Evolutionary conservation across 2,113 vertebrate species (phyloP).

Genomic region (Plecturocebus donacophilus): DNA sequence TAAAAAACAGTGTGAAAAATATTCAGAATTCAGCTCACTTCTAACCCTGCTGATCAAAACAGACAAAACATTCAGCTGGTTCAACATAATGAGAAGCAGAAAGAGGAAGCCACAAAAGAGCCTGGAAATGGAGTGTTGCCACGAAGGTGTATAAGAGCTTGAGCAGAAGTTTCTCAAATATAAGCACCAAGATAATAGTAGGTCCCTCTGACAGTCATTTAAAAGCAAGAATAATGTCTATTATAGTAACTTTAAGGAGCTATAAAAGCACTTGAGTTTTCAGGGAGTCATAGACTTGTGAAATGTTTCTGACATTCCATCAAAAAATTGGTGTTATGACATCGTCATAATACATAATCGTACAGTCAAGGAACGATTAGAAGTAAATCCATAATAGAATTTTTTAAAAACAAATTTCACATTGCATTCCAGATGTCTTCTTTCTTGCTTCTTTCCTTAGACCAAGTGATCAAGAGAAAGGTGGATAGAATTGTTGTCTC

Average conservation of each 20-base stretch:
- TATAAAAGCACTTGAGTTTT: constrained; percentile 70
- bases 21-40: constrained; percentile 72
- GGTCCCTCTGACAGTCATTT: constrained; percentile 70
- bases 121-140: constrained; percentile 47
- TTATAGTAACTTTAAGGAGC: constrained; percentile 67
- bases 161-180: constrained; percentile 56
- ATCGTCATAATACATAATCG: constrained; percentile 76
- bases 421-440: constrained; percentile 43
- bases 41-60: constrained; percentile 65
- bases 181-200: constrained; percentile 68
- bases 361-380: constrained; percentile 61
- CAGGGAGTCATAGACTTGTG: constrained; percentile 56
- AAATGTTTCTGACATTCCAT: constrained; percentile 75
- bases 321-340: constrained; percentile 67
- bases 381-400: constrained; percentile 68
- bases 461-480: constrained; percentile 20
- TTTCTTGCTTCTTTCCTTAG: background rate
- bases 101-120: constrained; percentile 30
- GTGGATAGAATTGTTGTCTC: background rate
- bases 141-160: constrained; percentile 26
- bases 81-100: constrained; percentile 44
- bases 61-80: constrained; percentile 61
- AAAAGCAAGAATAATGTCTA: constrained; percentile 66
- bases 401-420: constrained; percentile 35
- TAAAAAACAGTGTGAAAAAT: background rate